Base-by-base conservation (phyloP, 2,797 vertebrate species). In the Spheniscus humboldti region DNA sequence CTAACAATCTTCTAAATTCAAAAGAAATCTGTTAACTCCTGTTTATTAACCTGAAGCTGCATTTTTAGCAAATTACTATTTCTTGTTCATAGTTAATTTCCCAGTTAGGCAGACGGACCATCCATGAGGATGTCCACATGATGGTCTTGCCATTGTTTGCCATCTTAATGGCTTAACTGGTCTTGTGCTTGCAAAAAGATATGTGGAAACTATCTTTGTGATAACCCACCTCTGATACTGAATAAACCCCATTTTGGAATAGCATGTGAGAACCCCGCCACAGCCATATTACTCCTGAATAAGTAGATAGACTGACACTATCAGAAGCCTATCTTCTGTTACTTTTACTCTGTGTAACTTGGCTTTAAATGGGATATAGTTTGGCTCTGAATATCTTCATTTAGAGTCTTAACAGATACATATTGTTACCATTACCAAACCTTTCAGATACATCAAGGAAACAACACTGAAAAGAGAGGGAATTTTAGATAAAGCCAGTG, bases 261-360 rank as follows among this genome's bases (percentile, higher is more conserved):
- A 92, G 68, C 19, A 23, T 3, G 55, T 73, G 55, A 86, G 59
- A 90, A 80, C 18, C 25, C 20, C 63, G 55, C 4, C 28, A 30
- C n/a, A 78, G 45, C 43, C 73, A 7, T 28, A n/a, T 52, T 77
- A 25, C 17, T 64, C n/a, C 69, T 53, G 50, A 45, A 9, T 37
- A 62, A 81, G 37, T 0, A 52, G 25, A 50, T 0, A 86, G 53
- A 64, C 5, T 0, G 10, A 55, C 18, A 13, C 2, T 47, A 19
- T 18, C 48, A 67, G 37, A 39, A 92, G 60, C 50, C 27, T 62
- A n/a, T 31, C 35, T 71, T 47, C 56, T 92, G 39, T 75, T 85
- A 31, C 30, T 68, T 50, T 13, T 52, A 30, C 28, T 67, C 48
- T 41, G 1, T 12, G 16, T 13, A 72, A 64, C 20, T 57, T 86